phyloP scores from a whole-genome alignment of 2,113 vertebrate species.

The Nycticebus coucang region DNA sequence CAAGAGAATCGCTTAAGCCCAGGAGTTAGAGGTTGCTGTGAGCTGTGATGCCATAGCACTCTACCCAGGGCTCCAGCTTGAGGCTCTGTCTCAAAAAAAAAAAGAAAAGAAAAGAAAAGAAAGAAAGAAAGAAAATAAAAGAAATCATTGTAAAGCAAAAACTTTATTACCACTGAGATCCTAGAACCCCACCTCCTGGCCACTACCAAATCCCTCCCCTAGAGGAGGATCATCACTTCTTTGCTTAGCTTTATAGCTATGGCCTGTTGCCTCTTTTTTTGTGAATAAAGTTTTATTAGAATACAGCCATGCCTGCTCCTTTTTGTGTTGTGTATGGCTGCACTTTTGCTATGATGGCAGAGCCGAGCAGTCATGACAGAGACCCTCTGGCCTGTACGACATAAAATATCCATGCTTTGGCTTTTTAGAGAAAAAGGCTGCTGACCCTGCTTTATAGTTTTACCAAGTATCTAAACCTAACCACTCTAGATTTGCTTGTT shows the following conservation, averaged over 20 bases:
- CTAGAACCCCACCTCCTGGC: neutral
- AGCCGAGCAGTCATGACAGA: neutral
- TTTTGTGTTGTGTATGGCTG: neutral
- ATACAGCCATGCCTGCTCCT: neutral
- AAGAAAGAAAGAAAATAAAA: no score
- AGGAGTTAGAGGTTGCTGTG: no score
- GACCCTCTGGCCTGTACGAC: neutral
- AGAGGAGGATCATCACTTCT: neutral
- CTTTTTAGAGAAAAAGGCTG: neutral
- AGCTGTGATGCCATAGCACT: no score
- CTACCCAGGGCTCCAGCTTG: no score
- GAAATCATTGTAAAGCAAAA: neutral
- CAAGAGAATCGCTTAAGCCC: no score
- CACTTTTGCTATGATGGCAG: neutral
- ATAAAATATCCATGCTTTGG: neutral
- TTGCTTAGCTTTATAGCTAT: neutral
- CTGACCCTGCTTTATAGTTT: neutral
- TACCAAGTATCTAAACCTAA: neutral
- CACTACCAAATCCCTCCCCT: neutral
- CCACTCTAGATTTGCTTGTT: neutral
- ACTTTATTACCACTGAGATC: neutral
- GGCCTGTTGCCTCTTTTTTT: accelerated
- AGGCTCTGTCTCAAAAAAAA: no score
- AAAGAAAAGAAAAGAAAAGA: no score
- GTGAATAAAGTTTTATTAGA: conserved; percentile 30